Evolutionary conservation across 2,888 invertebrate species (phyloP).

Genomic region (Latheticus oryzae): DNA sequence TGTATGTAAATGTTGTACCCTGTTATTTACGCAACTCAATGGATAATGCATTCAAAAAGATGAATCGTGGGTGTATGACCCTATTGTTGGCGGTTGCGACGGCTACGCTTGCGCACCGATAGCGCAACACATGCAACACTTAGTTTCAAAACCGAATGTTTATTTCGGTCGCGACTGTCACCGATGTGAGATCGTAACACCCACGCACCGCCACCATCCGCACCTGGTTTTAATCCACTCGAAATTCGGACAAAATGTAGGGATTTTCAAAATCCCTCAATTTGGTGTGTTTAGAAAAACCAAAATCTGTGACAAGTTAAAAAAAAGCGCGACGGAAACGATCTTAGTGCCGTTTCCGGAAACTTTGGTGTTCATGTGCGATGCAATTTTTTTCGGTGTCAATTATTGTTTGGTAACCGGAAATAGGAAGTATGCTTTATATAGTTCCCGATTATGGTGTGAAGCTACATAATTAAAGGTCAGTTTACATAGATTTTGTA

Average conservation of each 20-base stretch:
- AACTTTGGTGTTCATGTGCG: slow-evolving; percentile 25
- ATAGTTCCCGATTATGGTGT: slow-evolving; percentile 30
- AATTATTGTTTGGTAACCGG: slow-evolving; percentile 16
- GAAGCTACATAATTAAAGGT: slow-evolving; percentile 37
- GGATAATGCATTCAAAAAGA: slow-evolving; percentile 47
- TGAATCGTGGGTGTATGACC: slow-evolving; percentile 48
- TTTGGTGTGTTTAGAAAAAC: no score
- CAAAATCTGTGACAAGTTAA: no score
- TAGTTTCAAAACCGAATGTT: slow-evolving; percentile 35
- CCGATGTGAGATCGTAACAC: slow-evolving; percentile 16
- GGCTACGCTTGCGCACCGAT: slow-evolving; percentile 40
- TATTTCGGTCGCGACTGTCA: slow-evolving; percentile 41
- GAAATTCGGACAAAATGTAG: slow-evolving; percentile 34
- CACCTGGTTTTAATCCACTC: slow-evolving; percentile 32
- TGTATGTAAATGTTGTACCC: slow-evolving; percentile 46
- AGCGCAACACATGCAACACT: slow-evolving; percentile 20
- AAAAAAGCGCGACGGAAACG: slow-evolving; percentile 9
- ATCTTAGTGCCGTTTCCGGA: slow-evolving; percentile 14
- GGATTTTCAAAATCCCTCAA: slow-evolving; percentile 15
- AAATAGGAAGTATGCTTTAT: slow-evolving; percentile 39
- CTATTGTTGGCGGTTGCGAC: slow-evolving; percentile 51
- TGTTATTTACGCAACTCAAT: slow-evolving; percentile 52
- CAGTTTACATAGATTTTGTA: slow-evolving; percentile 25
- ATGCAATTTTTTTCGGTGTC: slow-evolving; percentile 28
- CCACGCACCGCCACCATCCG: slow-evolving; percentile 1